Evolutionary conservation across 2,113 vertebrate genomes (phyloP).

Genomic region (Nothobranchius furzeri): DNA sequence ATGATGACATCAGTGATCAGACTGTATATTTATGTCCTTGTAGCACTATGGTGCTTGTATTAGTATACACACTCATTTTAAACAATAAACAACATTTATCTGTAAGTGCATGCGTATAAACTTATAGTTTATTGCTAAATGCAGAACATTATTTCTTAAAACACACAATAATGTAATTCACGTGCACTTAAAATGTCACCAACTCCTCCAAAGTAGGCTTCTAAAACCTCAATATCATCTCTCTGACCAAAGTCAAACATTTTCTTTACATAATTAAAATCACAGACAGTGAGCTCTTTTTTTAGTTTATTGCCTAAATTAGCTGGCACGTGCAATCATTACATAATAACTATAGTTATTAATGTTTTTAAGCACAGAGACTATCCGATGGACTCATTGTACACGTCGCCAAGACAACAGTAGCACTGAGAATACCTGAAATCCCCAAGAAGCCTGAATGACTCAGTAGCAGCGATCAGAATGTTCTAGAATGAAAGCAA

Average conservation of each 20-base stretch:
- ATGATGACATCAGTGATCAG: too few species aligned
- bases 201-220: too few species aligned
- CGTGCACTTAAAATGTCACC: too few species aligned
- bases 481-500: conserved; percentile 65
- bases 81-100: too few species aligned
- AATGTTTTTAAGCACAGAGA: too few species aligned
- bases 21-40: too few species aligned
- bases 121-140: too few species aligned
- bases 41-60: too few species aligned
- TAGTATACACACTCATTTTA: neutral
- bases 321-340: neutral
- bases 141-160: too few species aligned
- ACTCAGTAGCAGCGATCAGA: conserved; percentile 67
- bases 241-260: too few species aligned
- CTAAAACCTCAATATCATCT: too few species aligned
- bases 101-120: neutral
- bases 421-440: conserved; percentile 25
- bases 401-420: conserved; percentile 45
- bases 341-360: neutral
- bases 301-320: neutral
- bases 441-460: conserved; percentile 62
- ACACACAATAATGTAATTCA: too few species aligned
- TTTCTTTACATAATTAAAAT: neutral
- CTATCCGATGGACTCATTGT: neutral
- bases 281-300: neutral